phyloP scores from a whole-genome alignment of 1,140 invertebrate species.

The Meloidogyne chitwoodi region DNA sequence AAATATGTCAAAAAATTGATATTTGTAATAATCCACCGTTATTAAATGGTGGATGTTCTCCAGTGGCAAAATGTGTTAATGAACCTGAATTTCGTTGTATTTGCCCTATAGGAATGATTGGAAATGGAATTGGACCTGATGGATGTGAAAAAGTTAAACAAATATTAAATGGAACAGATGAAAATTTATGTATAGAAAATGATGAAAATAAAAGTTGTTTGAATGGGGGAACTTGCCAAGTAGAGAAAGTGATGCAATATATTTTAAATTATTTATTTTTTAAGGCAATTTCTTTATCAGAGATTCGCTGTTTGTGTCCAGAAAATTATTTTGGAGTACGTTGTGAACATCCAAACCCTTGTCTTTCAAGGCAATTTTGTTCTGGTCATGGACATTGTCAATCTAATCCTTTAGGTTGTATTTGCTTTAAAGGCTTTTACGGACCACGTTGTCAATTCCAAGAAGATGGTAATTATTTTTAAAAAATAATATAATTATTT shows the following conservation, averaged over 20 bases:
- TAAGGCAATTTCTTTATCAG: slow-evolving; percentile 21
- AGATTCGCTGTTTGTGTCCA: slow-evolving; percentile 19
- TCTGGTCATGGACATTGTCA: slow-evolving; percentile 22
- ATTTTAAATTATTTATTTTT: not conserved
- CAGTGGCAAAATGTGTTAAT: slow-evolving; percentile 21
- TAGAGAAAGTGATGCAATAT: not conserved
- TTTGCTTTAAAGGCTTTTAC: slow-evolving; percentile 32
- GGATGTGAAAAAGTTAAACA: slow-evolving; percentile 16
- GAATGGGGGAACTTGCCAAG: slow-evolving; percentile 33
- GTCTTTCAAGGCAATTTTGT: slow-evolving; percentile 26
- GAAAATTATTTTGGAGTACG: slow-evolving; percentile 19
- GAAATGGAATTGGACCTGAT: slow-evolving; percentile 24
- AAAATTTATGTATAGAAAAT: slow-evolving; percentile 14
- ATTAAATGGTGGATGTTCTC: not conserved
- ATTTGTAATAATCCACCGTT: not conserved
- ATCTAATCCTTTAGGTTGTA: slow-evolving; percentile 13
- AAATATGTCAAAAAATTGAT: not conserved
- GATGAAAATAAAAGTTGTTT: slow-evolving; percentile 3
- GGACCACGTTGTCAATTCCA: slow-evolving; percentile 29
- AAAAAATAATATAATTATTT: not conserved
- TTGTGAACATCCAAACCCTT: slow-evolving; percentile 25
- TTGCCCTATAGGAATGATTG: slow-evolving; percentile 26
- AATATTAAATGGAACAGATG: not conserved
- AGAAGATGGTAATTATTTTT: slow-evolving; percentile 29
- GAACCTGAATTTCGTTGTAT: slow-evolving; percentile 31